phyloP scores from a whole-genome alignment of 1,140 invertebrate species.

The Orchesella cincta region DNA sequence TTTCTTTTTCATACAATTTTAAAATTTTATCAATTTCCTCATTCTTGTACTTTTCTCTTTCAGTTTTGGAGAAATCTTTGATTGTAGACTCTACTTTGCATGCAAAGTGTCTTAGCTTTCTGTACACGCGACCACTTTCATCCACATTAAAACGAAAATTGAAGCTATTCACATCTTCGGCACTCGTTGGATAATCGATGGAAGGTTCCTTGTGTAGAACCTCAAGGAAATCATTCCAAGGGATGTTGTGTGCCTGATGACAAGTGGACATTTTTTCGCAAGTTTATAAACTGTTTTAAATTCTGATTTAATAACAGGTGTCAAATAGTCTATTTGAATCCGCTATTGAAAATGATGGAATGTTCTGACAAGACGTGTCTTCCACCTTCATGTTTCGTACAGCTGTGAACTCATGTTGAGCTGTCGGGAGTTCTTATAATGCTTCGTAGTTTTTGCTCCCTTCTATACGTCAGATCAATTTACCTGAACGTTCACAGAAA shows the following conservation, averaged over 20 bases:
- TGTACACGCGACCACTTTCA: not conserved
- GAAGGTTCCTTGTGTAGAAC: not conserved
- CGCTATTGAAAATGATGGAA: not conserved
- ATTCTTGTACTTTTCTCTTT: not conserved
- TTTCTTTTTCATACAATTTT: not conserved
- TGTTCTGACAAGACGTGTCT: not conserved
- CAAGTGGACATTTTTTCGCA: not conserved
- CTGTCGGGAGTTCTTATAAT: no score
- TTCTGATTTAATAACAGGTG: no score
- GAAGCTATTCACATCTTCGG: not conserved
- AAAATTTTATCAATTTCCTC: not conserved
- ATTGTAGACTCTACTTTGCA: not conserved
- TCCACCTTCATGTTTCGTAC: not conserved
- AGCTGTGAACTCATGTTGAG: no score
- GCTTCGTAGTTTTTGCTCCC: no score
- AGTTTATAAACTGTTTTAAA: not conserved
- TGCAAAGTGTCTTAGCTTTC: not conserved
- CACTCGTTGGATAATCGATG: not conserved
- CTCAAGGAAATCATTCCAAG: not conserved
- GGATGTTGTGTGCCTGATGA: conserved; percentile 16
- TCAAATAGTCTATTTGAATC: not conserved
- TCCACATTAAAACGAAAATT: not conserved
- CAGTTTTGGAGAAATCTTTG: not conserved
- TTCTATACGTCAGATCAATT: no score
- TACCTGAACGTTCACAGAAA: no score